Percentiles rank a stretch among this genome's conserved stretches.
These are phyloP conservation scores for Nothocercus nigrocapillus DNA, from an alignment of 2,113 vertebrate genomes.

Conservation along the genomic window DNA sequence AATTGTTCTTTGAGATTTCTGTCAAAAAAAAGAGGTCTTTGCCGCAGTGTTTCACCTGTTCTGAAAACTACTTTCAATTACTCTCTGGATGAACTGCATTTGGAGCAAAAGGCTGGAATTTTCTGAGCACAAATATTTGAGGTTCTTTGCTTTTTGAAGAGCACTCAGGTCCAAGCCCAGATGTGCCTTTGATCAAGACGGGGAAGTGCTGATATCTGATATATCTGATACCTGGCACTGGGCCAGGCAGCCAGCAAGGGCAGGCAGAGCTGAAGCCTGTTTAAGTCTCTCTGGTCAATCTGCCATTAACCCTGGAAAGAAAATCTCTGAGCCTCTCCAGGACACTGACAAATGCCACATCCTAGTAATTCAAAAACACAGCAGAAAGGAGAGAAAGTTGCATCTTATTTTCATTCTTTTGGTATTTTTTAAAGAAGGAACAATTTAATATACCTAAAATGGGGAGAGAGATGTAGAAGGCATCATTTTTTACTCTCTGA, in stretches of 20 bases:
- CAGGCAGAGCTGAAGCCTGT: neutral
- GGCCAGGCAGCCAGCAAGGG: neutral
- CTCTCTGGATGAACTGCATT: neutral
- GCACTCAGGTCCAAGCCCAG: neutral
- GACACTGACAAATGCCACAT: neutral
- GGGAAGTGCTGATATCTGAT: neutral
- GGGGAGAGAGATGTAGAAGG: neutral
- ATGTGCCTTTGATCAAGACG: neutral
- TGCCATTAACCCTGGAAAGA: neutral
- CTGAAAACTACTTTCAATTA: slow-evolving; percentile 30
- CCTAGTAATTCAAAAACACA: neutral
- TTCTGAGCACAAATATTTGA: neutral
- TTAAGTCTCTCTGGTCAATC: neutral
- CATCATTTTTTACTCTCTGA: neutral
- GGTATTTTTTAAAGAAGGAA: neutral
- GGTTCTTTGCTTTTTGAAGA: neutral
- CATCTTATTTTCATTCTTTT: neutral
- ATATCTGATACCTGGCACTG: too few relatives aligned
- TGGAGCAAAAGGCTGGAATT: neutral
- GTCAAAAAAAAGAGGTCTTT: neutral
- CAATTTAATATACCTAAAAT: neutral
- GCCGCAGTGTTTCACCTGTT: neutral
- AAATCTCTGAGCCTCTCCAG: neutral
- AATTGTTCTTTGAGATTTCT: neutral
- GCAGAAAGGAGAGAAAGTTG: neutral